Base-by-base conservation (phyloP, 2,113 vertebrate genomes). In the Heptranchias perlo region DNA sequence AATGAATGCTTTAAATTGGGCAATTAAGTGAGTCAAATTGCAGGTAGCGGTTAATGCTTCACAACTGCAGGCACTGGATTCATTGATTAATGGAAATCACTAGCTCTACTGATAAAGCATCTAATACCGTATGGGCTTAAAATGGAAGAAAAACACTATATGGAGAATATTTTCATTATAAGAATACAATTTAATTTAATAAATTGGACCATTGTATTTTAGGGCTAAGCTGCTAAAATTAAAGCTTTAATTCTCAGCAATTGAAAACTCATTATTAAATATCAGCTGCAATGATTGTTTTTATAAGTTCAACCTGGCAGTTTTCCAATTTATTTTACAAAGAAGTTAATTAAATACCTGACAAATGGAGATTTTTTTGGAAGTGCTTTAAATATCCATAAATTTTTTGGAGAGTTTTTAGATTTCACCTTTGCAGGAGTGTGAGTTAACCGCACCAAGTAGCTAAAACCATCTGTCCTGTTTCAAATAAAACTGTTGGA, bases 301-400 rank as follows among this genome's bases (percentile, higher is more conserved):
- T 92, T 35, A n/a, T 58, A n/a, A n/a, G 14, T 16, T 61, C 14
- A 92, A 21, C 31, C 31, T n/a, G 35, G 52, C 11, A 58, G 28
- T n/a, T 13, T 89, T 87, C 25, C 14, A 13, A 31, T 23, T 54
- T 28, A 35, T 89, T 89, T 61, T 18, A 92, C 54, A 92, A 1
- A 92, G 31, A 61, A 92, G 54, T 92, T 61, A n/a, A 92, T 61
- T 92, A 92, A 92, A 31, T n/a, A 91, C 13, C 54, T 35, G 82
- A 47, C 82, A 86, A 86, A 86, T 47, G 52, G 31, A 61, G 13
- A 39, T 91, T 92, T 91, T 61, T 92, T 61, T 31, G 87, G 54
- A n/a, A 92, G 52, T 92, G 87, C 16, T 61, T 61, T n/a, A 61
- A 92, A n/a, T 21, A 31, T 92, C 14, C 25, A 31, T 54, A 25